Percentiles rank a stretch among this genome's conserved stretches.
phyloP scores from a whole-genome alignment of 64 coral and sea anemone genomes.

The Pocillopora verrucosa region DNA sequence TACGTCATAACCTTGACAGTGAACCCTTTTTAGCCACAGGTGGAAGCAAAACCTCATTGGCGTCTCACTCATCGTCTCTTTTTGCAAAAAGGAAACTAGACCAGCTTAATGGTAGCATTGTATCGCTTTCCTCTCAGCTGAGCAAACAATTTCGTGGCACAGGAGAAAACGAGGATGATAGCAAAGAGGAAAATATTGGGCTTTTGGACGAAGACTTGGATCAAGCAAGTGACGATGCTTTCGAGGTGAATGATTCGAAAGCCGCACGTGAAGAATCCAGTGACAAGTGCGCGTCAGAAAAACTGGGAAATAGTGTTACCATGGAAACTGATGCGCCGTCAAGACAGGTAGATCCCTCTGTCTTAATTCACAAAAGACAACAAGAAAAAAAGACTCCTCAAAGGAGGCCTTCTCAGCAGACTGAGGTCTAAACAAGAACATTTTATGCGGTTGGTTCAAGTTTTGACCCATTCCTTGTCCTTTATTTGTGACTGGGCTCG shows the following conservation, averaged over 20 bases:
- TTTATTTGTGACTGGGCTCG: too few relatives aligned
- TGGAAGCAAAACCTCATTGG: conserved; percentile 9
- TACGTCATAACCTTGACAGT: not conserved
- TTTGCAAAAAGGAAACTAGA: conserved; percentile 4
- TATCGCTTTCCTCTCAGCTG: conserved; percentile 14
- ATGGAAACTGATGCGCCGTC: not conserved
- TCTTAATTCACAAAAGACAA: not conserved
- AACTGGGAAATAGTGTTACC: not conserved
- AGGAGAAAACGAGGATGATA: not conserved
- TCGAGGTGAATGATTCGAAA: not conserved
- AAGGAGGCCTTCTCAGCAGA: conserved; percentile 9
- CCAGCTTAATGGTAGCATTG: conserved; percentile 11
- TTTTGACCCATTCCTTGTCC: too few relatives aligned
- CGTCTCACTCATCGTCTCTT: not conserved
- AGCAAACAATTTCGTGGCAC: conserved; percentile 14
- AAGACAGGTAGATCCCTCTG: not conserved
- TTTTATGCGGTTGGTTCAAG: too few relatives aligned
- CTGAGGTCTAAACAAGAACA: not conserved
- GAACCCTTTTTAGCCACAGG: not conserved
- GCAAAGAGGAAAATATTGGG: conserved; percentile 18
- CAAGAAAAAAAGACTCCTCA: not conserved
- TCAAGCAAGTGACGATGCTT: conserved; percentile 34
- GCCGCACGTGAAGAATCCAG: not conserved
- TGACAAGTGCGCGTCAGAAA: not conserved
- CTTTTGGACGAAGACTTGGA: not conserved